Evolutionary conservation across 2,888 invertebrate species (phyloP).

Genomic region (Netelia melanura): DNA sequence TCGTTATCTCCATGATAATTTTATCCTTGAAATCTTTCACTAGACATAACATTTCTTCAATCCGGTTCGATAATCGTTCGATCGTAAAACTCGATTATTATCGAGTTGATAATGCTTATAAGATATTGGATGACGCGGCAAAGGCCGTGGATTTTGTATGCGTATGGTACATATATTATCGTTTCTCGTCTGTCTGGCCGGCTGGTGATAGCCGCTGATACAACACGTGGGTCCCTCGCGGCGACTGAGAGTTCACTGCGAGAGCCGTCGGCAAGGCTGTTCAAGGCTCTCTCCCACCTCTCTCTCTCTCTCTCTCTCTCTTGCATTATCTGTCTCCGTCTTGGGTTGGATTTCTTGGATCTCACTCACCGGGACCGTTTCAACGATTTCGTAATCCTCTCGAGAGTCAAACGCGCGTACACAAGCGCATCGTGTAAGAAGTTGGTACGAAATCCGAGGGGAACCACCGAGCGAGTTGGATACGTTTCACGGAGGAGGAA

Average conservation of each 20-base stretch:
- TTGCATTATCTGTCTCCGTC: neutral
- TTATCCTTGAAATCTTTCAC: too few relatives aligned
- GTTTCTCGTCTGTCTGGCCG: conserved; percentile 19
- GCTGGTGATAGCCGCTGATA: conserved; percentile 30
- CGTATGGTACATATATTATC: conserved; percentile 34
- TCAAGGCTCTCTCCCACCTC: conserved; percentile 77
- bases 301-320: neutral
- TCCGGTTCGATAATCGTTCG: neutral
- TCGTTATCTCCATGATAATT: too few relatives aligned
- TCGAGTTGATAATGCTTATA: neutral
- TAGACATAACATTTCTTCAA: neutral
- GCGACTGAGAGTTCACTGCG: conserved; percentile 47
- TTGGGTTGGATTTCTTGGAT: neutral
- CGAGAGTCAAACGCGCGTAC: conserved; percentile 27
- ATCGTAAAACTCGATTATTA: neutral
- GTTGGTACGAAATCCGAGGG: conserved; percentile 44
- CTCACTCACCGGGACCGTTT: conserved; percentile 28
- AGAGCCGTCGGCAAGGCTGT: conserved; percentile 80
- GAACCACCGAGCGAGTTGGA: conserved; percentile 17
- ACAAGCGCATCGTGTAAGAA: neutral
- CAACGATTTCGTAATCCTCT: conserved; percentile 61
- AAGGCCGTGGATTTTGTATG: conserved; percentile 5
- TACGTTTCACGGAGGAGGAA: neutral
- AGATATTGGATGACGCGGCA: conserved; percentile 34
- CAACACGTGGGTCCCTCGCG: conserved; percentile 50